These are phyloP conservation scores for Sebastolobus altivelis DNA, from an alignment of 2,797 vertebrate genomes.

Conservation along the genomic window DNA sequence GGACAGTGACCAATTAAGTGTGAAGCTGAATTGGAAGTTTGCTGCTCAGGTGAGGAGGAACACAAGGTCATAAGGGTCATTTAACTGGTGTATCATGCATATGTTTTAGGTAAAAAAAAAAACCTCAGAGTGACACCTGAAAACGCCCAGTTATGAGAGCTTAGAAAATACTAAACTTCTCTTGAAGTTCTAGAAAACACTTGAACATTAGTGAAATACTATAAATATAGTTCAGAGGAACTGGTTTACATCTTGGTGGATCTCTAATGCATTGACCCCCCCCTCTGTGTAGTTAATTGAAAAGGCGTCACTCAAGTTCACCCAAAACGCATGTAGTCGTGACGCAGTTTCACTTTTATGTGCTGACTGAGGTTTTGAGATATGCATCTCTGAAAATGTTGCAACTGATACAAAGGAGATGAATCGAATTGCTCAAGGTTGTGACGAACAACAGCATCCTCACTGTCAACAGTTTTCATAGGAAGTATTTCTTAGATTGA, in stretches of 20 bases:
- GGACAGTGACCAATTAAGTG: not conserved
- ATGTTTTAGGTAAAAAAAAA: not conserved
- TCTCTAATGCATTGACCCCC: not conserved
- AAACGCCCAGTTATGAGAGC: not conserved
- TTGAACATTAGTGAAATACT: not conserved
- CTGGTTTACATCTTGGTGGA: not conserved
- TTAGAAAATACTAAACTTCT: not conserved
- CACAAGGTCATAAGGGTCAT: not conserved
- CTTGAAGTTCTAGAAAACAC: not conserved
- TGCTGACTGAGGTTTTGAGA: slow-evolving; percentile 20
- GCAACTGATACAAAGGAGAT: not conserved
- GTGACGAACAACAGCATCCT: not conserved
- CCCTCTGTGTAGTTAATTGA: too few species aligned
- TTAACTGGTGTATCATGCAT: not conserved
- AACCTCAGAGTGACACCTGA: not conserved
- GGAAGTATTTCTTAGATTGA: not conserved
- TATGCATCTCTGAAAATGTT: not conserved
- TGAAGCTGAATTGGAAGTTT: not conserved
- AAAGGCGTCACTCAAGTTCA: not conserved
- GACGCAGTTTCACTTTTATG: not conserved
- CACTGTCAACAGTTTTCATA: too few species aligned
- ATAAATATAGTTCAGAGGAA: not conserved
- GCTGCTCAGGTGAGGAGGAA: not conserved
- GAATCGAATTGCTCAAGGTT: not conserved
- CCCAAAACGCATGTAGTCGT: not conserved